Evolutionary conservation across 2,888 invertebrate species (phyloP).

Genomic region (Erebia epiphron): DNA sequence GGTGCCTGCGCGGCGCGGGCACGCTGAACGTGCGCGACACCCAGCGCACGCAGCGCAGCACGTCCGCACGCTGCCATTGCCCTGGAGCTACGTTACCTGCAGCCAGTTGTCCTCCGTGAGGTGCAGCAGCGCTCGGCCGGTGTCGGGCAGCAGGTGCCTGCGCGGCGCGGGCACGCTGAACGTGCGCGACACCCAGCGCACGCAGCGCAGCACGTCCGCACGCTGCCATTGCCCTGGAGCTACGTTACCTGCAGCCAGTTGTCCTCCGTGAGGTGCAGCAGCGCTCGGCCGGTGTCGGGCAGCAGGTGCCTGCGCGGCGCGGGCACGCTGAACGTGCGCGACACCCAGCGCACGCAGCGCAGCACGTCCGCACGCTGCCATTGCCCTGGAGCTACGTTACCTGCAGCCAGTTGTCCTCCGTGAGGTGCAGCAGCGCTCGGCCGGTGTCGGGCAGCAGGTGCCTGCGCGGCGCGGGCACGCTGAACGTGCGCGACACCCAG

Average conservation of each 20-base stretch:
- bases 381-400: slow-evolving; percentile 63
- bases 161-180: slow-evolving; percentile 76
- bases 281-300: slow-evolving; percentile 68
- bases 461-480: slow-evolving; percentile 70
- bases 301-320: slow-evolving; percentile 73
- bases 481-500: slow-evolving; percentile 78
- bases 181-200: slow-evolving; percentile 77
- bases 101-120: slow-evolving; percentile 83
- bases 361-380: slow-evolving; percentile 77
- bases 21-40: slow-evolving; percentile 76
- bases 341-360: slow-evolving; percentile 80
- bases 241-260: slow-evolving; percentile 69
- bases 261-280: slow-evolving; percentile 81
- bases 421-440: slow-evolving; percentile 74
- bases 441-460: slow-evolving; percentile 76
- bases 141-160: slow-evolving; percentile 70
- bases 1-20: slow-evolving; percentile 68
- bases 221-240: slow-evolving; percentile 74
- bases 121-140: slow-evolving; percentile 69
- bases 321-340: slow-evolving; percentile 73
- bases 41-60: slow-evolving; percentile 80
- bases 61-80: slow-evolving; percentile 76
- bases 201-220: slow-evolving; percentile 78
- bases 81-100: slow-evolving; percentile 63
- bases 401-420: slow-evolving; percentile 79